phyloP scores from a whole-genome alignment of 2,113 vertebrate genomes.

The Ptilorrhoa leucosticta region DNA sequence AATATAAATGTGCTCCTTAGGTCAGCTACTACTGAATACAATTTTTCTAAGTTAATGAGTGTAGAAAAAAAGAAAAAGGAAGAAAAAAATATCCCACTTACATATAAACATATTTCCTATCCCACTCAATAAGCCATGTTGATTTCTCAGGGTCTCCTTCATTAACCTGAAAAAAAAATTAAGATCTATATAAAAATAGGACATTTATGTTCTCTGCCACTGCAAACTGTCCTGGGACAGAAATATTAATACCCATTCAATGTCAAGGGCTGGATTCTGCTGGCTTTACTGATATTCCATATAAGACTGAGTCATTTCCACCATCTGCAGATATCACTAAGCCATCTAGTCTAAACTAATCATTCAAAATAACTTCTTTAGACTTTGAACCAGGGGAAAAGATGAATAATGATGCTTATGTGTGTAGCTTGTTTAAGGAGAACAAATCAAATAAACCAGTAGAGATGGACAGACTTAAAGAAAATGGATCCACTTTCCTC shows the following conservation, averaged over 20 bases:
- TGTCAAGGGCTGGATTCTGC: not conserved
- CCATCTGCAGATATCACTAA: not conserved
- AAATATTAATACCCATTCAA: not conserved
- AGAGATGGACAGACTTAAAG: not conserved
- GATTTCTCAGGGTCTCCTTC: not conserved
- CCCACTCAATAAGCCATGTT: not conserved
- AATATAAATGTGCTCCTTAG: conserved; percentile 29
- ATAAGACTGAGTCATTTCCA: fast-evolving
- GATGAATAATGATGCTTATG: not conserved
- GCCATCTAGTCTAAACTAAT: not conserved
- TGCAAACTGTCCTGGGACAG: not conserved
- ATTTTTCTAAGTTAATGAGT: conserved; percentile 32
- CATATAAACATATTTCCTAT: not conserved
- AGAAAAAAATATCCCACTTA: not conserved
- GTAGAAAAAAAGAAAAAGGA: not conserved
- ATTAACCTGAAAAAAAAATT: not conserved
- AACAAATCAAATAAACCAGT: not conserved
- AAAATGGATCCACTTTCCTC: not conserved
- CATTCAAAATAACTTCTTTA: not conserved
- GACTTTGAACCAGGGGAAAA: not conserved
- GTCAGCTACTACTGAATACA: conserved; percentile 6
- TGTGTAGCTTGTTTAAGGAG: not conserved
- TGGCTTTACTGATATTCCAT: not conserved
- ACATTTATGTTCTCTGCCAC: not conserved
- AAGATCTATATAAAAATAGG: not conserved